Conservation (phyloP, 1,140 invertebrate genomes). For the Ips typographus region DNA sequence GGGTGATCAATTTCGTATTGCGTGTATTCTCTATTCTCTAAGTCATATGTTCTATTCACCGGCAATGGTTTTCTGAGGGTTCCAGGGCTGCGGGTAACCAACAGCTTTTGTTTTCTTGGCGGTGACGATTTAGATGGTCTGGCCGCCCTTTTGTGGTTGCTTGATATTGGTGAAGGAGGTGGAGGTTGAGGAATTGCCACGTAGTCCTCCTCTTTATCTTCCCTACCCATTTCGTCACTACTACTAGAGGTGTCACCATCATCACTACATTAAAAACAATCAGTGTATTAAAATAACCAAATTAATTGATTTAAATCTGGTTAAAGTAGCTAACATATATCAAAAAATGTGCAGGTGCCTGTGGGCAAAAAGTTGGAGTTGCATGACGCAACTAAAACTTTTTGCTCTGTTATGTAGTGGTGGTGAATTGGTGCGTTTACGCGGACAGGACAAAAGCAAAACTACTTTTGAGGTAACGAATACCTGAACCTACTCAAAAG, state of each 20-base stretch:
- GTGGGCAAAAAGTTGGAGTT: no score
- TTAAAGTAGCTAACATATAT: no score
- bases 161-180: constrained; percentile 56
- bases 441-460: constrained; percentile 29
- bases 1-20: constrained; percentile 33
- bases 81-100: constrained; percentile 35
- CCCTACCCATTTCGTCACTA: constrained; percentile 53
- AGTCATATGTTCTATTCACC: constrained; percentile 39
- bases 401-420: background rate
- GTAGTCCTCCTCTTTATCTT: constrained; percentile 40
- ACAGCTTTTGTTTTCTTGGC: constrained; percentile 38
- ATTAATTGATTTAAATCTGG: background rate
- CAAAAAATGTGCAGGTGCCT: no score
- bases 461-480: constrained; percentile 20
- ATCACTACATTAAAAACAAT: constrained; percentile 57
- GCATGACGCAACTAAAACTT: no score
- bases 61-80: constrained; percentile 44
- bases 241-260: constrained; percentile 75
- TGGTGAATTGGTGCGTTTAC: constrained; percentile 14
- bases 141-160: constrained; percentile 12
- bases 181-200: constrained; percentile 55
- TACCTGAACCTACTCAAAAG: no score
- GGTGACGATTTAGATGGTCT: constrained; percentile 32
- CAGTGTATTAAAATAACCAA: background rate
- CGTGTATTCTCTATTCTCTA: constrained; percentile 35